These are phyloP conservation scores for Catharus ustulatus DNA, from an alignment of 2,797 vertebrate species.

Conservation along the genomic window DNA sequence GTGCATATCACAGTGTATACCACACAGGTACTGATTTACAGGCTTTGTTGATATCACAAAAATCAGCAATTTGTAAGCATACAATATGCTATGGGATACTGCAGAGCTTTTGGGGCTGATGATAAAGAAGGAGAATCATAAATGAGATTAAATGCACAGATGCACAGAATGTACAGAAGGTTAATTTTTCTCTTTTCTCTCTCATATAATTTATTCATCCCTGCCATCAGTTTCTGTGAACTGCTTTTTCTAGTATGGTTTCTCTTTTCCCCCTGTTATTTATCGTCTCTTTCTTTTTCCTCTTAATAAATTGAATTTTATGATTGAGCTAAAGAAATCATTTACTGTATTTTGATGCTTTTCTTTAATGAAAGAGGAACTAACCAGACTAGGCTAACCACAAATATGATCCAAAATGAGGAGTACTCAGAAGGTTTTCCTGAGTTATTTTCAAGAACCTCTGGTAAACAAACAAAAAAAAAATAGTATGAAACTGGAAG, in stretches of 20 bases:
- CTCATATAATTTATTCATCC: background rate
- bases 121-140: background rate
- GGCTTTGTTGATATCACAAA: background rate
- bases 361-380: background rate
- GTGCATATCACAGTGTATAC: background rate
- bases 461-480: background rate
- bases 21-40: background rate
- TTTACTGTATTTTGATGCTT: background rate
- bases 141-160: background rate
- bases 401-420: background rate
- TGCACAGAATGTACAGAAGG: background rate
- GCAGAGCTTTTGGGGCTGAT: background rate
- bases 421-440: background rate
- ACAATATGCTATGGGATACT: background rate
- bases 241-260: background rate
- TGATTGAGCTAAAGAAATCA: background rate
- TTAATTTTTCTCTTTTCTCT: background rate
- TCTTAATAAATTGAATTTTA: background rate
- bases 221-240: background rate
- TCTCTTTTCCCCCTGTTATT: background rate
- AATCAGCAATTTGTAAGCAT: background rate
- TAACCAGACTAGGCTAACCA: background rate
- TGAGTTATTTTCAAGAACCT: background rate
- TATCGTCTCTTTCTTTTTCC: background rate
- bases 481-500: background rate